Evolutionary conservation across 92 coral and sea anemone genomes (phyloP), one percentile per base, ranked within the genome.

Genomic region (Diadumene lineata): DNA sequence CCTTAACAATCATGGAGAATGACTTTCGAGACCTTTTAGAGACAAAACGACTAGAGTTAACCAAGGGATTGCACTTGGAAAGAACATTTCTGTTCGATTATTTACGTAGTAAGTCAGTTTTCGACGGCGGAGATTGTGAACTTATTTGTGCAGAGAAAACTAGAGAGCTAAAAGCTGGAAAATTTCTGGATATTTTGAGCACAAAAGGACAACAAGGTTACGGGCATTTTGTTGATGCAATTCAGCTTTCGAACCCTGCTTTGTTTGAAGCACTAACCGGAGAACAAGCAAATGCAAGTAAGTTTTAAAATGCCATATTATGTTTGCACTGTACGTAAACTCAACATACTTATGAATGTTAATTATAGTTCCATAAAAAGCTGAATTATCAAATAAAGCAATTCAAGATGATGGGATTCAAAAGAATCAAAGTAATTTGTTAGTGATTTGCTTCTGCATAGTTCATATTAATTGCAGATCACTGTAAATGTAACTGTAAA

Each of bases 51-150:
- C 77, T 93, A n/a, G 91, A 87, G 57, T 85, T 93, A 38, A 91
- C 85, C 64, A 83, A 80, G 53, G 74, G 85, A 25, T 53, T 93
- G 16, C 94, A 90, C 68, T 66, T 88, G 29, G 93, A 86, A 58
- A 77, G 98, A 21, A 76, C 91, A 1, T 82, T 90, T 34, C 46
- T 93, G 80, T 87, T 90, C 62, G 88, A 89, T 28, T 85, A 93
- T 56, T 75, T 93, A 17, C 96, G 96, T 16, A 81, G 89, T 53
- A 87, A 87, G 32, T 60, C 63, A 6, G 88, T 93, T 0, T 87
- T 93, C 65, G 98, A 93, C 78, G 56, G 78, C 11, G 91, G 81
- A 7, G 98, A 93, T 34, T 90, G 98, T 55, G 98, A 93, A 44
- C 79, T 86, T 26, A 84, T 93, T 18, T 66, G 48, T 23, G 82